Evolutionary conservation across 2,113 vertebrate genomes (phyloP).

Genomic region (Phalacrocorax carbo): DNA sequence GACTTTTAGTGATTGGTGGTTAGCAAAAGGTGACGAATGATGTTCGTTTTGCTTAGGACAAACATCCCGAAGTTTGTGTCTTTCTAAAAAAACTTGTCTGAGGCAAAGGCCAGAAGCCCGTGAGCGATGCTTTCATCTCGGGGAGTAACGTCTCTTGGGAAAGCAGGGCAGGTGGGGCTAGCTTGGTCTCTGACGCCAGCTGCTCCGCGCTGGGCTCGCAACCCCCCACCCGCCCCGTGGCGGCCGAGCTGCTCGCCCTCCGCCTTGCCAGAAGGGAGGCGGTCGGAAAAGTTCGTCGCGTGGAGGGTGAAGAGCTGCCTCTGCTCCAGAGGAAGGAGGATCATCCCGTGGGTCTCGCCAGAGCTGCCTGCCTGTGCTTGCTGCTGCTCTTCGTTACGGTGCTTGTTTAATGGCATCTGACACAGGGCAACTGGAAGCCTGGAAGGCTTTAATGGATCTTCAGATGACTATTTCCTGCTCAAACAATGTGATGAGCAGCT

Average conservation of each 20-base stretch:
- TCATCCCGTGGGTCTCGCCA: accelerated
- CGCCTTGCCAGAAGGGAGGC: neutral
- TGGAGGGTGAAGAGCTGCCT: neutral
- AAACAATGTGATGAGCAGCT: slow-evolving; percentile 16
- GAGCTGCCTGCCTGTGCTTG: neutral
- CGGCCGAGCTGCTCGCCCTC: accelerated
- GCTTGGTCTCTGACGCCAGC: neutral
- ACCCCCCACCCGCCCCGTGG: accelerated
- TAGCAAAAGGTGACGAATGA: slow-evolving; percentile 22
- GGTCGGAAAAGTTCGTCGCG: accelerated
- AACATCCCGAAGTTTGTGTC: neutral
- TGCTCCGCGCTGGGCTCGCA: neutral
- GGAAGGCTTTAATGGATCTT: neutral
- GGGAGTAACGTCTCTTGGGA: neutral
- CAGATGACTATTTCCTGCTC: slow-evolving; percentile 25
- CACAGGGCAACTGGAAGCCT: neutral
- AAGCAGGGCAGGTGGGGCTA: neutral
- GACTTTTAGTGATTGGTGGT: neutral
- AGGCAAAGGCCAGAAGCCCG: neutral
- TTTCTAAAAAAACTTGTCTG: neutral
- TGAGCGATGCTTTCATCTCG: neutral
- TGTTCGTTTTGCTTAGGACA: neutral
- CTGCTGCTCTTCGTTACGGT: accelerated
- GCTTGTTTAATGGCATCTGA: neutral
- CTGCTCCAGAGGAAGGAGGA: neutral